Evolutionary conservation across 2,797 vertebrate genomes (phyloP), one percentile per base, ranked within the genome.

Genomic region (Coracias cyanogaster): DNA sequence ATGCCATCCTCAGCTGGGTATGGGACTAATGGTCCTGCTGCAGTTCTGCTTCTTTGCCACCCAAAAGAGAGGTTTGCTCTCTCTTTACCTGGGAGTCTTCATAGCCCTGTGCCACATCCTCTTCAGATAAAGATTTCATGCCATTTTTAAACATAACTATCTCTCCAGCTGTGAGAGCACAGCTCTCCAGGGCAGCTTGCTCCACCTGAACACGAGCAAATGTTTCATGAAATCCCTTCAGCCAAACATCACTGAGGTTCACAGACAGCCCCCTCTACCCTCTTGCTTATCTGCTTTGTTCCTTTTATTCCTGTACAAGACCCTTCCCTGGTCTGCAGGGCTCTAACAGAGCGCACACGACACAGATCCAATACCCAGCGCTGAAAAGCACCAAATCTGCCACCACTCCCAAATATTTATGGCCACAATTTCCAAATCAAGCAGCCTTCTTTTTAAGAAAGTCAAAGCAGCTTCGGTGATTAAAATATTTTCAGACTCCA

Each of bases 11-110:
- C 3, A 1, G 15, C 41, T 21, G 62, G 52, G 20, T 19, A 8
- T 0, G 2, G 35, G 43, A 43, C 16, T 2, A 24, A 5, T 0
- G 18, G 8, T 52, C n/a, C 54, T 67, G 54, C 73, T 55, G 82
- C 29, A n/a, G 39, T 29, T 71, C 55, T 57, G 66, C 54, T 64
- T 54, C 43, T 71, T 22, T 72, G 18, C 33, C 62, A 26, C 62
- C 26, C 4, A 1, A 45, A 45, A 64, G 35, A 25, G 28, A 76
- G 18, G 12, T 85, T 69, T 72, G 28, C 26, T 55, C 20, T 55
- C 20, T 65, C 46, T 51, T 4, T 54, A 26, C n/a, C 29, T 7
- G 4, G 24, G 29, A 57, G 16, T 46, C 25, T 60, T 49, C 72
- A 49, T 61, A 81, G 69, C 61, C 61, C 65, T 0, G 0, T 20